Conservation (phyloP, 2,797 vertebrate genomes). For the Erethizon dorsatum region DNA sequence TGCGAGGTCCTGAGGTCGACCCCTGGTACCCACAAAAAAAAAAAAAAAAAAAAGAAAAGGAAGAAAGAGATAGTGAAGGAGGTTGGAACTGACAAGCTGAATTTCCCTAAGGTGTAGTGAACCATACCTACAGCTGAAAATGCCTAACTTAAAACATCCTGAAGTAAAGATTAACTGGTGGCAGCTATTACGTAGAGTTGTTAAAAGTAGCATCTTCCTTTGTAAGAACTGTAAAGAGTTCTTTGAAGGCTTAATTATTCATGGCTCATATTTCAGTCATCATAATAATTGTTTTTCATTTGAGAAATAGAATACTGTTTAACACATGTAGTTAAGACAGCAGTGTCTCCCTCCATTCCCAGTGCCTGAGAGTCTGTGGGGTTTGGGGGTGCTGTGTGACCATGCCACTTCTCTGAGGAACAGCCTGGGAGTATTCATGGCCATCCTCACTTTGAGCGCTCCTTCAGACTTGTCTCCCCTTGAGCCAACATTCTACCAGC, state of each 20-base stretch:
- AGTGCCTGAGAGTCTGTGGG: constrained; percentile 5
- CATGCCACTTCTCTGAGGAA: neutral
- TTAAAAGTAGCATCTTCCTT: constrained; percentile 34
- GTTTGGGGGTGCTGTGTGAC: neutral
- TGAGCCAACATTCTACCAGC: constrained; percentile 22
- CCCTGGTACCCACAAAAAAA: no score
- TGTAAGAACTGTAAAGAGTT: constrained; percentile 30
- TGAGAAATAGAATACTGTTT: constrained; percentile 52
- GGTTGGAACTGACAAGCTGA: neutral
- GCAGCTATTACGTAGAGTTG: neutral
- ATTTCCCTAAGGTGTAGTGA: neutral
- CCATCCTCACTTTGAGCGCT: neutral
- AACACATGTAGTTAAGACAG: neutral
- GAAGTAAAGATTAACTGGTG: constrained; percentile 47
- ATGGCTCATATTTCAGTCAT: constrained; percentile 42
- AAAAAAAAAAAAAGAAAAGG: no score
- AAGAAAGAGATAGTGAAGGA: constrained; percentile 39
- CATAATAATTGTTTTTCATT: constrained; percentile 29
- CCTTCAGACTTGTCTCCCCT: constrained; percentile 11
- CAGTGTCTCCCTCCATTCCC: neutral
- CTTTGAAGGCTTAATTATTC: constrained; percentile 26
- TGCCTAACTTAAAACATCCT: neutral
- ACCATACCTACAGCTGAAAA: neutral
- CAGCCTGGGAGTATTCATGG: constrained; percentile 35
- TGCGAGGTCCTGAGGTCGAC: no score